Percentiles rank a stretch among this genome's conserved stretches.
Evolutionary conservation across 2,797 vertebrate species (phyloP).

Genomic region (Rhabdomys pumilio): DNA sequence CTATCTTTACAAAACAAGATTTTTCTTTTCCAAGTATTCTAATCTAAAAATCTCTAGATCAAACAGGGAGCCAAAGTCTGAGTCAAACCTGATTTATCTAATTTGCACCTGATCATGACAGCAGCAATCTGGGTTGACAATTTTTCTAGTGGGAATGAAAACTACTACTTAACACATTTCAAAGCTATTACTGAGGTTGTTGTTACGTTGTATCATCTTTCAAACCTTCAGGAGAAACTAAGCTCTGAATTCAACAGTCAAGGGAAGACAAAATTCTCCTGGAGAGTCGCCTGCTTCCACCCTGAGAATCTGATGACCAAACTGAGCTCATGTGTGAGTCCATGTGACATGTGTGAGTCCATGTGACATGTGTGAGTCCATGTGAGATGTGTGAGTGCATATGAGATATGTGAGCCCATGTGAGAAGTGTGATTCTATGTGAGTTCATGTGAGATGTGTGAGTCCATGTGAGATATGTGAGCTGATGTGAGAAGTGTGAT

Average conservation of each 20-base stretch:
- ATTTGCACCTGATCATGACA: neutral
- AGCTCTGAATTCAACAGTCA: neutral
- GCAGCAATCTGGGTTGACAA: neutral
- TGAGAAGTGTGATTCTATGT: neutral
- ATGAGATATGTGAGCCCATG: neutral
- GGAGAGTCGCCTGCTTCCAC: neutral
- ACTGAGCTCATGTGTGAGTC: too few species aligned
- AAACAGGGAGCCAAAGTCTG: neutral
- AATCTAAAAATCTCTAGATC: constrained; percentile 47
- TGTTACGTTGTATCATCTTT: neutral
- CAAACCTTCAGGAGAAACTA: constrained; percentile 41
- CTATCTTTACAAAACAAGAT: constrained; percentile 7
- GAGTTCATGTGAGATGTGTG: neutral
- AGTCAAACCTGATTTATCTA: neutral
- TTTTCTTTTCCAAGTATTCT: constrained; percentile 36
- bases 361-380: too few species aligned
- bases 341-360: too few species aligned
- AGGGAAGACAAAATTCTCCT: constrained; percentile 4
- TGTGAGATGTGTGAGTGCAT: neutral
- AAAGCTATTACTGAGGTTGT: neutral
- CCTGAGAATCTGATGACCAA: neutral
- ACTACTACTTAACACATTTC: neutral
- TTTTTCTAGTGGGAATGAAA: neutral
- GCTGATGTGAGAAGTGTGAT: neutral
- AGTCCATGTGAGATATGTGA: constrained; percentile 6